Evolutionary conservation across 1,140 invertebrate genomes (phyloP).

Genomic region (Frieseomelitta varia): DNA sequence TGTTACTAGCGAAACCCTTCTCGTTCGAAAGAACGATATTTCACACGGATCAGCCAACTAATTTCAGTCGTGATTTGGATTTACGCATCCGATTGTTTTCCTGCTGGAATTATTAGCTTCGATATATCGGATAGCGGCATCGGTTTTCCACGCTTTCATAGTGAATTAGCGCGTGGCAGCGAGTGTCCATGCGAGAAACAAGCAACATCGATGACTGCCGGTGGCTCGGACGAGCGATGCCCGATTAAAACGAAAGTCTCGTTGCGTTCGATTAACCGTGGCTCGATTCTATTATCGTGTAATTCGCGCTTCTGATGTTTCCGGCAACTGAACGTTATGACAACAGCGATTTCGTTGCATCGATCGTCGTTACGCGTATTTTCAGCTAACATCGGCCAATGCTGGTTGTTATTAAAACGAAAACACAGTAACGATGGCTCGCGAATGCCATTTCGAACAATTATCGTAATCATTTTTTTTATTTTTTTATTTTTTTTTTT

Average conservation of each 20-base stretch:
- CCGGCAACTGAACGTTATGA: not conserved
- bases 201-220: conserved; percentile 6
- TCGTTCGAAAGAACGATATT: no score
- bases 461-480: no score
- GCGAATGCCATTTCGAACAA: not conserved
- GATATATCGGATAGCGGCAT: not conserved
- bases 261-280: conserved; percentile 14
- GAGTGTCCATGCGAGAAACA: conserved; percentile 17
- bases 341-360: not conserved
- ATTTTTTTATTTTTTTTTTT: no score
- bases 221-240: not conserved
- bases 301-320: conserved; percentile 23
- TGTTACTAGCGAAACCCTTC: no score
- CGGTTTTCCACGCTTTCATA: not conserved
- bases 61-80: not conserved
- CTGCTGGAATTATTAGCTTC: not conserved
- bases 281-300: conserved; percentile 21
- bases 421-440: not conserved
- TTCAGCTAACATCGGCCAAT: not conserved
- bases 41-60: no score
- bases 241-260: conserved; percentile 34
- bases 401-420: not conserved
- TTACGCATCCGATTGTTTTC: not conserved
- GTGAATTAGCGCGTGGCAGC: not conserved
- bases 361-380: not conserved